Percentiles rank a stretch among this genome's conserved stretches.
Evolutionary conservation across 1,140 invertebrate species (phyloP).

Genomic region (Pollicipes pollicipes): DNA sequence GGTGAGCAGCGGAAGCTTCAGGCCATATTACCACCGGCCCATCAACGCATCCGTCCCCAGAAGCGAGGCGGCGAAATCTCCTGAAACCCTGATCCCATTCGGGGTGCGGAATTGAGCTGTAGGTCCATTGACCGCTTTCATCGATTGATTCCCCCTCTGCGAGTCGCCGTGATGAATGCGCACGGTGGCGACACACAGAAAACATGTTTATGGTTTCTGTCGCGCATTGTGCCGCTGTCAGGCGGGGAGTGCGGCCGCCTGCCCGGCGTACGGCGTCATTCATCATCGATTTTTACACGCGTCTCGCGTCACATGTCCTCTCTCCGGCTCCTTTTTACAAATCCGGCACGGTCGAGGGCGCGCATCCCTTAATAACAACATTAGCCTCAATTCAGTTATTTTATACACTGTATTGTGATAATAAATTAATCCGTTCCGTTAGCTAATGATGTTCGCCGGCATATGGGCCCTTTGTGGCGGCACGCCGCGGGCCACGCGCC

Average conservation of each 20-base stretch:
- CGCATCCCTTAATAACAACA: constrained; percentile 1
- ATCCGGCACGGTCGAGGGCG: not conserved
- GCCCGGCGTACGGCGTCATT: not conserved
- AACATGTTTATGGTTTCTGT: constrained; percentile 1
- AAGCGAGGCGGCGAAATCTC: not conserved
- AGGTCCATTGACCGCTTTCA: not conserved
- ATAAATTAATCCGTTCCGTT: constrained; percentile 2
- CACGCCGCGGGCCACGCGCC: not conserved
- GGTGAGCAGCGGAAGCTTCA: no score
- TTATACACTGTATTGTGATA: constrained; percentile 2
- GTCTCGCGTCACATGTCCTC: not conserved
- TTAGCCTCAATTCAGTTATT: constrained; percentile 1
- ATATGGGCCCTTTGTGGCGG: not conserved
- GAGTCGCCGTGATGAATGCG: not conserved
- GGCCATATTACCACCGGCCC: no score
- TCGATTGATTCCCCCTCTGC: not conserved
- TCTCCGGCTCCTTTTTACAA: not conserved
- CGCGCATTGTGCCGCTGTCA: not conserved
- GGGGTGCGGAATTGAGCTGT: not conserved
- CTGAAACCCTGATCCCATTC: not conserved
- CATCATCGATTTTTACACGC: not conserved
- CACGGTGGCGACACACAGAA: not conserved
- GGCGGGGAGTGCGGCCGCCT: not conserved
- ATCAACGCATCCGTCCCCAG: not conserved
- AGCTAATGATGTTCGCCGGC: not conserved